Evolutionary conservation across 2,113 vertebrate species (phyloP).

Genomic region (Phalacrocorax brasilianus): DNA sequence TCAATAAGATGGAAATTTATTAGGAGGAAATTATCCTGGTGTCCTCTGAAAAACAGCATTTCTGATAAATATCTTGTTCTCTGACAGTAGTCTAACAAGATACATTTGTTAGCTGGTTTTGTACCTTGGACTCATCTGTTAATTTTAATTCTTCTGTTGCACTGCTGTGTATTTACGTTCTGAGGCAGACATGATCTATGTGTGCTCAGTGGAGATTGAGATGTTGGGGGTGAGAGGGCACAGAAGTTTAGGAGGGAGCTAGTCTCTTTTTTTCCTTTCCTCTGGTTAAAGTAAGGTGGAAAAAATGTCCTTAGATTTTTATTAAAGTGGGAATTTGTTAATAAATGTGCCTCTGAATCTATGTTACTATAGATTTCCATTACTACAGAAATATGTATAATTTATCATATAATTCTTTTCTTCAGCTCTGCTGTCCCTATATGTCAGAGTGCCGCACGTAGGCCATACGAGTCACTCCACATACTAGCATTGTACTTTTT

Average conservation of each 20-base stretch:
- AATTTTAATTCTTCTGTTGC: conserved; percentile 33
- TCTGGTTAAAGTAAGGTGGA: background rate
- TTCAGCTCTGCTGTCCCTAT: background rate
- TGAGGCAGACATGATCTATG: conserved; percentile 39
- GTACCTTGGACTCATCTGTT: conserved; percentile 23
- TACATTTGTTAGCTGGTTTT: conserved; percentile 64
- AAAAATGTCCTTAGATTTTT: background rate
- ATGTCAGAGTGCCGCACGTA: background rate
- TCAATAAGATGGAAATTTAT: conserved; percentile 71
- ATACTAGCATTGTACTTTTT: background rate
- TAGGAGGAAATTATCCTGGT: conserved; percentile 71
- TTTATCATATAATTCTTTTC: background rate
- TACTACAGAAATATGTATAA: background rate
- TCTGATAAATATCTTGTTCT: conserved; percentile 75
- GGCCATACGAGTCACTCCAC: background rate
- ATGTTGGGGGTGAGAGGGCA: background rate
- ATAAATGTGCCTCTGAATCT: background rate
- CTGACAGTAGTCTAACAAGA: conserved; percentile 68
- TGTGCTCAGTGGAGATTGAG: background rate
- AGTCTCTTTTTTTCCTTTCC: background rate
- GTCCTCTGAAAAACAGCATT: conserved; percentile 71
- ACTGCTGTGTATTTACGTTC: background rate
- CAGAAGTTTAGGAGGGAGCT: background rate
- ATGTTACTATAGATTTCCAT: background rate
- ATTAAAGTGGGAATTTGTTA: background rate